Base-by-base conservation (phyloP, 2,113 vertebrate genomes). In the Thamnaconus septentrionalis region DNA sequence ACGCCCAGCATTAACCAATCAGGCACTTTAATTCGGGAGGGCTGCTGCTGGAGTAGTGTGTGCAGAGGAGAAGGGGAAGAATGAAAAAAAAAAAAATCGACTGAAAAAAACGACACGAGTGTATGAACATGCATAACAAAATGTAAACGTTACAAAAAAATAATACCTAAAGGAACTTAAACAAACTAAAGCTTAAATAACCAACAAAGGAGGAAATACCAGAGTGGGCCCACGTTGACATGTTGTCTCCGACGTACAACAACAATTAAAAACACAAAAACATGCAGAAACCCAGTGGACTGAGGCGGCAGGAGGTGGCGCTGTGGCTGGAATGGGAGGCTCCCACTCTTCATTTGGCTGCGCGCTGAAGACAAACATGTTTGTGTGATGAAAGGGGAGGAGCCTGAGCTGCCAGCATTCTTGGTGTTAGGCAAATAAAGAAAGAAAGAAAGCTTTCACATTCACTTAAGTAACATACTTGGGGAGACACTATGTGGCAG, bases 11-110 rank as follows among this genome's bases (percentile, higher is more conserved):
- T 75, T 31, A 31, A 60, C 66, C 47, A 50, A 67, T 74, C 71
- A 86, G 86, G 86, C 86, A 88, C 84, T 88, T 85, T 18, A 56
- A 56, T 42, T 47, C 61, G 64, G 83, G 71, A 31, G 63, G 76
- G 74, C 45, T 4, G 61, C 78, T 60, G 79, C 67, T 58, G 75
- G 62, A 66, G 85, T 75, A 61, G 81, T 83, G 83, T 86, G 83
- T 83, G 18, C 18, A 31, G 2, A 31, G 18, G 18, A 31, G 18
- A 31, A 31, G 18, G 18, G 86, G 84, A 86, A 88, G 83, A 84
- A 73, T 62, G 73, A 66, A 68, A 66, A 73, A 73, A 78, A 58
- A 69, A 50, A 9, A 50, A n/a, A 50, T 50, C 18, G 18, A 31
- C 18, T 31, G 18, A 31, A 31, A 31, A 31, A 2, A 31, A 31